Percentiles rank a stretch among this genome's conserved stretches.
phyloP scores from a whole-genome alignment of 2,797 vertebrate genomes.

The Muscicapa striata region DNA sequence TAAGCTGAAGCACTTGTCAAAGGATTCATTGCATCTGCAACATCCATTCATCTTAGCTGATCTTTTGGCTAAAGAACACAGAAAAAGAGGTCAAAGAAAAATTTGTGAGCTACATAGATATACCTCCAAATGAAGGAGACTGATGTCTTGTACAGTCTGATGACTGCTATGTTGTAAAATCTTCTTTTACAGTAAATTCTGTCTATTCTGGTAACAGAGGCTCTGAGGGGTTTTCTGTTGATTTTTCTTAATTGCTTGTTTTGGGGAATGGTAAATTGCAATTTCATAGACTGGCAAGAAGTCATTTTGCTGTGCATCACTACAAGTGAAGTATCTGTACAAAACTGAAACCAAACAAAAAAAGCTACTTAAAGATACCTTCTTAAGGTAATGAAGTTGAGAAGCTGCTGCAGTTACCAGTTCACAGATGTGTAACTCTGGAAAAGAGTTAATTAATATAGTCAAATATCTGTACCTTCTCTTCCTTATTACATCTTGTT shows the following conservation, averaged over 20 bases:
- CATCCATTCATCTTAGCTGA: background rate
- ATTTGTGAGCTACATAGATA: background rate
- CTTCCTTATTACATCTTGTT: background rate
- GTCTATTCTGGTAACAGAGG: background rate
- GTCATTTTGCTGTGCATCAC: background rate
- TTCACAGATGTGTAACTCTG: background rate
- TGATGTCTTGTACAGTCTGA: background rate
- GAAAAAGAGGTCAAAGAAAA: background rate
- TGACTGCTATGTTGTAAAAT: background rate
- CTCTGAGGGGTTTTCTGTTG: background rate
- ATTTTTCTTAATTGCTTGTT: background rate
- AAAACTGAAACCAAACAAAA: background rate
- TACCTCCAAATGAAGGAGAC: background rate
- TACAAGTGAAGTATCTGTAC: background rate
- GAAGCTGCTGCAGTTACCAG: background rate
- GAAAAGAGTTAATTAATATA: constrained; percentile 39
- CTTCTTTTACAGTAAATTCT: background rate
- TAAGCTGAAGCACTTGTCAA: background rate
- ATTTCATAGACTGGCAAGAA: background rate
- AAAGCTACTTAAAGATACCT: background rate
- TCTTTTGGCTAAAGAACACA: background rate
- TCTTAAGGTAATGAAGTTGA: background rate
- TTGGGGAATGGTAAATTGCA: background rate
- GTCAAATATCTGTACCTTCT: constrained; percentile 6
- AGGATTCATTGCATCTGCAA: background rate